Conservation (phyloP, 1,140 invertebrate species). For the Hyles euphorbiae region DNA sequence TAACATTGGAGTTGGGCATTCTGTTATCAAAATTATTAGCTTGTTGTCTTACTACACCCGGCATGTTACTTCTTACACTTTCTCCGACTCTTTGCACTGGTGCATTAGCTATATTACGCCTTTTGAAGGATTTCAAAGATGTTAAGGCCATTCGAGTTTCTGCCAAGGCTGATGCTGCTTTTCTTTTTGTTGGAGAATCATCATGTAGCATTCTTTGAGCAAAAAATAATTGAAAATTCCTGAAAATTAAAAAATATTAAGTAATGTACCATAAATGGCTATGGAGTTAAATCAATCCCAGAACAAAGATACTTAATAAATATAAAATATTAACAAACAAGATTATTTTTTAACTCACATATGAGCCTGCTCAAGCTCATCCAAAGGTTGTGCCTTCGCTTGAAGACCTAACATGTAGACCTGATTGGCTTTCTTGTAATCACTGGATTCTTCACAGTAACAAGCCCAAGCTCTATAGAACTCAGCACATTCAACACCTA, state of each 20-base stretch:
- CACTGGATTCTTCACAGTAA: slow-evolving; percentile 84
- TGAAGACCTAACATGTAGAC: slow-evolving; percentile 83
- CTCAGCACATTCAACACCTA: slow-evolving; percentile 85
- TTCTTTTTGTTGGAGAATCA: slow-evolving; percentile 77
- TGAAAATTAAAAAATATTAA: slow-evolving; percentile 31
- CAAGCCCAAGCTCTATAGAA: slow-evolving; percentile 89
- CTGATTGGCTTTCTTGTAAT: slow-evolving; percentile 84
- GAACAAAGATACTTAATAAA: neutral
- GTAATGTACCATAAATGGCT: neutral
- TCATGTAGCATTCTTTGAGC: slow-evolving; percentile 77
- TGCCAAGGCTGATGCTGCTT: slow-evolving; percentile 73
- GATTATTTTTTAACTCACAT: slow-evolving; percentile 65
- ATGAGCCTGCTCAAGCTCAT: slow-evolving; percentile 84
- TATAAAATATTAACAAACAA: neutral
- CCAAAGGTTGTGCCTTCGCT: slow-evolving; percentile 82
- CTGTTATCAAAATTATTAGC: slow-evolving; percentile 36
- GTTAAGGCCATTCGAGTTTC: slow-evolving; percentile 84
- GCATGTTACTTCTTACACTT: slow-evolving; percentile 46
- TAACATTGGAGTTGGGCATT: slow-evolving; percentile 56
- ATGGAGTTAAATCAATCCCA: neutral
- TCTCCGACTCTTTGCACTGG: slow-evolving; percentile 68
- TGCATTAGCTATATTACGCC: slow-evolving; percentile 69
- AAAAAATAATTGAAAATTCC: slow-evolving; percentile 80
- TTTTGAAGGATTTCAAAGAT: slow-evolving; percentile 79
- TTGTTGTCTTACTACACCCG: slow-evolving; percentile 61